Evolutionary conservation across 2,797 vertebrate species (phyloP), one percentile per base, ranked within the genome.

Genomic region (Delichon dasypus): DNA sequence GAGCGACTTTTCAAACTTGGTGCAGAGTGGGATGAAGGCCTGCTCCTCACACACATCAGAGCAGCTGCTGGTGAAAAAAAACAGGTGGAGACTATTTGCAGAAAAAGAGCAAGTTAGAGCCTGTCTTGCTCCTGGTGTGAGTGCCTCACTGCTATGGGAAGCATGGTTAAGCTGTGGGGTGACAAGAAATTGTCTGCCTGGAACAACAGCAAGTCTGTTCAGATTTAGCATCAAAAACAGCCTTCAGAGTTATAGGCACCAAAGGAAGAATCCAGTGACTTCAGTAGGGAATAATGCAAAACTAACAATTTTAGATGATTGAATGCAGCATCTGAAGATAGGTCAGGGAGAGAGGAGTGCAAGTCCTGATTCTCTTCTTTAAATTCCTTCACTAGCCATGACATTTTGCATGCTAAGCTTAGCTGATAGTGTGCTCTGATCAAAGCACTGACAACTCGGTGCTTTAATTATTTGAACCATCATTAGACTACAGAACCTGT

Each of bases 51-150:
- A 50, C 27, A 68, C 20, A 64, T 85, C 68, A 65, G 36, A 92
- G n/a, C 66, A 91, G 70, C 72, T 89, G 79, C 1, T 86, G 53
- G 60, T 84, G 80, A 68, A 75, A 88, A 81, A 0, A 9, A 88
- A 23, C 66, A 91, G 85, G 79, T 94, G 91, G 58, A 88, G 42
- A 58, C 79, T 94, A 84, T 93, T 87, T 93, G 77, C 55, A 83
- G 93, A 74, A 91, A 85, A 84, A 89, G 55, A 88, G 40, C 73
- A 92, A 96, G 88, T 78, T 45, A 50, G 51, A 80, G 64, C 94
- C 85, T 70, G 70, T 40, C 80, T 44, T 44, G 48, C 42, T 89
- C 30, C 82, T 78, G 38, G 19, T 79, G 32, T 75, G 62, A 68
- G n/a, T 36, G 50, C 36, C 40, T 87, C 29, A 21, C 45, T 83